phyloP scores from a whole-genome alignment of 1,140 invertebrate genomes.

The Camponotus floridanus region DNA sequence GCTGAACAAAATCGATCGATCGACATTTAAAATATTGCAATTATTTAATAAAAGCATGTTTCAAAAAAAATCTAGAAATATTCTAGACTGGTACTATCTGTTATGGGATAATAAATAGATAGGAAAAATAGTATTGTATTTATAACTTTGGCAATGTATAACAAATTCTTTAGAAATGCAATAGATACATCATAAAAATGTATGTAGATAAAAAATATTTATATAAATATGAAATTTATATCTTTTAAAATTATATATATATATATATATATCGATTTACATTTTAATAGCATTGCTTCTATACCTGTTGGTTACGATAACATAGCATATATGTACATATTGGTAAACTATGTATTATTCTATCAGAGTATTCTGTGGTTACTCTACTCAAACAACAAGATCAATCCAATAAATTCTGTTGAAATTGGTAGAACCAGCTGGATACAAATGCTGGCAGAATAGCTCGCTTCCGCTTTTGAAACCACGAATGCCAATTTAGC shows the following conservation, averaged over 20 bases:
- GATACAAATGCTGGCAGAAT: conserved; percentile 35
- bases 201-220: background rate
- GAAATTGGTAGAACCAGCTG: conserved; percentile 56
- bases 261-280: background rate
- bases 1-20: background rate
- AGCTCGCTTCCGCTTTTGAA: conserved; percentile 54
- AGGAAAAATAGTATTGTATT: background rate
- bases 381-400: conserved; percentile 56
- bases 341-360: conserved; percentile 53
- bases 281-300: conserved; percentile 11
- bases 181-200: background rate
- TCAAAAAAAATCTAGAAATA: background rate
- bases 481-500: conserved; percentile 49
- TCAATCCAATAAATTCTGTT: conserved; percentile 53
- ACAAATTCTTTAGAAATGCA: conserved; percentile 20
- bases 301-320: conserved; percentile 21
- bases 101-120: background rate
- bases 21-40: background rate
- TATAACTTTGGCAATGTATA: background rate
- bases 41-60: background rate
- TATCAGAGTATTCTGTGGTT: conserved; percentile 50
- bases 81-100: too few relatives aligned
- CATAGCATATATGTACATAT: background rate
- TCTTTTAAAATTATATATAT: background rate
- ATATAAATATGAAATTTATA: background rate